Conservation (phyloP, 2,888 invertebrate species). For the Chalcosyrphus nemorum region DNA sequence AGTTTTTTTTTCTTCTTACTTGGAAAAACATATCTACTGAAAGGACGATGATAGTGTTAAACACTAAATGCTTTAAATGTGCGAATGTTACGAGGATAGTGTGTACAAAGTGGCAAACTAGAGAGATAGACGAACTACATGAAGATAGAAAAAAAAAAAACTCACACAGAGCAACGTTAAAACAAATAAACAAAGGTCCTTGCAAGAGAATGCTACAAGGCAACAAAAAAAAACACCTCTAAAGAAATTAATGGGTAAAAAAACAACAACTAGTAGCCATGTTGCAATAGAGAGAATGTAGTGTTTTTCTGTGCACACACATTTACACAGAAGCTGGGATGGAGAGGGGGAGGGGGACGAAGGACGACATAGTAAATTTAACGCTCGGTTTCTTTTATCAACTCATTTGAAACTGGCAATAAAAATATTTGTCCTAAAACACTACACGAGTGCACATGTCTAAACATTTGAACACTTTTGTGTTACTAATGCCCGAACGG, state of each 20-base stretch:
- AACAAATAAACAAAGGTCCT: slow-evolving; percentile 43
- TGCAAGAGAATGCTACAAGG: slow-evolving; percentile 11
- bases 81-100: slow-evolving; percentile 50
- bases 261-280: slow-evolving; percentile 18
- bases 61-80: slow-evolving; percentile 61
- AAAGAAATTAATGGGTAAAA: slow-evolving; percentile 33
- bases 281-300: background rate
- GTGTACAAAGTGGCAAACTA: slow-evolving; percentile 29
- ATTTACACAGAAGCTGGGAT: background rate
- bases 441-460: slow-evolving; percentile 25
- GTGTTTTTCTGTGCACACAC: background rate
- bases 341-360: no score
- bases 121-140: slow-evolving; percentile 30
- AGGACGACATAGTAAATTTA: slow-evolving; percentile 14
- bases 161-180: background rate
- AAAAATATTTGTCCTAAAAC: slow-evolving; percentile 48
- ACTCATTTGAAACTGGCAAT: slow-evolving; percentile 48
- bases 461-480: slow-evolving; percentile 24
- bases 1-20: slow-evolving; percentile 27
- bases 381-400: slow-evolving; percentile 50
- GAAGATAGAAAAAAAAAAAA: slow-evolving; percentile 1
- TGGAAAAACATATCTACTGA: slow-evolving; percentile 44
- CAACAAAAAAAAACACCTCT: slow-evolving; percentile 6
- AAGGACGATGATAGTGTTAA: slow-evolving; percentile 62
- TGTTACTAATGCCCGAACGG: background rate